Conservation (phyloP, 2,113 vertebrate genomes). For the Manacus vitellinus region DNA sequence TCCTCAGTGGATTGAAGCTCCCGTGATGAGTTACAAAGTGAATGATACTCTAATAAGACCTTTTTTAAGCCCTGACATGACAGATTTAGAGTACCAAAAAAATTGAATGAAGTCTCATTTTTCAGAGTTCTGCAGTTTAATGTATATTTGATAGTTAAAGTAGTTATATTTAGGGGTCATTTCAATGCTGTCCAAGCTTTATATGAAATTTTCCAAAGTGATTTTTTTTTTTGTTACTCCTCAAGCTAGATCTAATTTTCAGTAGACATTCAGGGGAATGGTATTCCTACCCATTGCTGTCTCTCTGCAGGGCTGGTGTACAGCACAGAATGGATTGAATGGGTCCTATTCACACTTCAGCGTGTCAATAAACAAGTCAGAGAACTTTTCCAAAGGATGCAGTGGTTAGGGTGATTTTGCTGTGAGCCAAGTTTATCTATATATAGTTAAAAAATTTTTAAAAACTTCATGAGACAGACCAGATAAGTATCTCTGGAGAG, state of each 20-base stretch:
- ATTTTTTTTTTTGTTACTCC: not conserved
- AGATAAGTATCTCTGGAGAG: constrained; percentile 13
- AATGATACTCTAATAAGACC: not conserved
- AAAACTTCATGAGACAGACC: not conserved
- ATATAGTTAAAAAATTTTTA: not conserved
- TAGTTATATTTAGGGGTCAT: not conserved
- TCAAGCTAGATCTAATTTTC: not conserved
- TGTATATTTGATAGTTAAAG: not conserved
- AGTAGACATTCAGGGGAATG: not conserved
- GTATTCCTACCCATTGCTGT: not conserved
- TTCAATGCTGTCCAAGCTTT: not conserved
- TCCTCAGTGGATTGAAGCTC: not conserved
- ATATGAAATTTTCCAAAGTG: not conserved
- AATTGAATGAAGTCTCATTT: not conserved
- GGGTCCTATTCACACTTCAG: not conserved
- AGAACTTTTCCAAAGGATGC: not conserved
- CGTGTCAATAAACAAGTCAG: not conserved
- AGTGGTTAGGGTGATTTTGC: not conserved
- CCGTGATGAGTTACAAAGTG: not conserved
- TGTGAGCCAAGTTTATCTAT: not conserved
- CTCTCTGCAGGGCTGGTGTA: not conserved
- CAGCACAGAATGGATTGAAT: not conserved
- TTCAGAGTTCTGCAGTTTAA: not conserved
- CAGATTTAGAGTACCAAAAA: not conserved
- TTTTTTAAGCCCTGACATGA: not conserved